Evolutionary conservation across 2,888 invertebrate genomes (phyloP).

Genomic region (Panorpa germanica): DNA sequence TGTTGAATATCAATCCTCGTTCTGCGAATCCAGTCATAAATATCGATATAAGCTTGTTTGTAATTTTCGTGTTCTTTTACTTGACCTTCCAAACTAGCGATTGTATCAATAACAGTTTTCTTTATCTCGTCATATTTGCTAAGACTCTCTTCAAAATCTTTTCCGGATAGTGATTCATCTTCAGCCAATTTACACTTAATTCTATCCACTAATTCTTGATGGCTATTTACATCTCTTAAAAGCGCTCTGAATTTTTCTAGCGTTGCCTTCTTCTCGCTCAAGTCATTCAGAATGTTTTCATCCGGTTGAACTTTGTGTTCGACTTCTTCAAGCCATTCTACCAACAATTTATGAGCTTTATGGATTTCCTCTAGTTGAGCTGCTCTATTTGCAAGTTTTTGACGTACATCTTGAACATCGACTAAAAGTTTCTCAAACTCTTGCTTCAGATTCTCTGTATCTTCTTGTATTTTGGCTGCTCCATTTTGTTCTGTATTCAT

Average conservation of each 20-base stretch:
- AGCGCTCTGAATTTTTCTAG: constrained; percentile 74
- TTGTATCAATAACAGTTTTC: constrained; percentile 41
- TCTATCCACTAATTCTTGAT: constrained; percentile 58
- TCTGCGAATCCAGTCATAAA: constrained; percentile 71
- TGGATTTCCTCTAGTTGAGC: constrained; percentile 73
- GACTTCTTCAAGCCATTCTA: constrained; percentile 78
- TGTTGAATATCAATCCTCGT: constrained; percentile 67
- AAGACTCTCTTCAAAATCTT: constrained; percentile 50
- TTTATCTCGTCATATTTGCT: constrained; percentile 51
- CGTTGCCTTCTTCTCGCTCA: constrained; percentile 79
- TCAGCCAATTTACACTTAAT: constrained; percentile 54
- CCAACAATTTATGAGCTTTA: constrained; percentile 60
- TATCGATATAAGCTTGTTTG: constrained; percentile 61
- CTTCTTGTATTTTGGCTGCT: constrained; percentile 76
- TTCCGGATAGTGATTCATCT: constrained; percentile 42
- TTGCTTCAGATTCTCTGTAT: constrained; percentile 70
- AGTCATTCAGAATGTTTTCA: constrained; percentile 56
- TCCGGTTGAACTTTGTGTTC: constrained; percentile 64
- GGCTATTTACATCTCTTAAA: constrained; percentile 63
- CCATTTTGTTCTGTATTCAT: constrained; percentile 84
- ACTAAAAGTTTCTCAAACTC: constrained; percentile 77
- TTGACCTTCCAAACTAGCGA: constrained; percentile 59
- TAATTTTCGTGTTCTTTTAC: constrained; percentile 77
- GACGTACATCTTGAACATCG: constrained; percentile 64
- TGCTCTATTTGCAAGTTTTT: constrained; percentile 52